Evolutionary conservation across 2,888 invertebrate species (phyloP), one percentile per base, ranked within the genome.

Genomic region (Drosophila conformis): DNA sequence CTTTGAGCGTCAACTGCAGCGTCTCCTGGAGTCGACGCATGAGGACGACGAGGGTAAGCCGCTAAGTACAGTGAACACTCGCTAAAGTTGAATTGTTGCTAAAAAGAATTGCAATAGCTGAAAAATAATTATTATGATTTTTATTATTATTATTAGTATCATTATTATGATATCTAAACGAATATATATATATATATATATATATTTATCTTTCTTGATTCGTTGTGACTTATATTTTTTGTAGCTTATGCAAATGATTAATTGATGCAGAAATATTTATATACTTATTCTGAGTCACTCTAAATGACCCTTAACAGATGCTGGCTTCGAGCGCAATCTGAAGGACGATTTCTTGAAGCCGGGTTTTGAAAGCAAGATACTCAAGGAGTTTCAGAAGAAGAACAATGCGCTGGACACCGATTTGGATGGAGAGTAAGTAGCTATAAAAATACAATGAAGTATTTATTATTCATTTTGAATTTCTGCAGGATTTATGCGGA

Each of bases 1-100:
- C 79, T 95, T 95, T 82, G 95, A 95, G 85, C 93, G 94, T 11
- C 95, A 95, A 90, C 94, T 95, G 93, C 94, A 94, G 72, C 93
- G 94, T 60, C 93, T 95, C 70, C 86, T 95, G 78, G 94, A 94
- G 72, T 92, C 91, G 54, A 93, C 95, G 77, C 93, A 93, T 27
- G 91, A 93, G 48, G 83, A 89, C 52, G 83, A 89, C 52, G 92
- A 93, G 42, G 92, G 93, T 90, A 70, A 71, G 36, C 33, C 6
- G 6, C 29, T 11, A 11, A 10, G 2, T 18, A 42, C 57, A 57
- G 57, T 57, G 29, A 8, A 40, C n/a, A 8, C n/a, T 15, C 38
- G 13, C 56, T 8, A 40, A 29, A 7, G 27, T 29, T 11, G n/a
- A 29, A 21, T 5, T 18, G 2, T 25, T 18, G 11, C 49, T 10